Evolutionary conservation across 2,113 vertebrate species (phyloP).

Genomic region (Halcyon malimbica): DNA sequence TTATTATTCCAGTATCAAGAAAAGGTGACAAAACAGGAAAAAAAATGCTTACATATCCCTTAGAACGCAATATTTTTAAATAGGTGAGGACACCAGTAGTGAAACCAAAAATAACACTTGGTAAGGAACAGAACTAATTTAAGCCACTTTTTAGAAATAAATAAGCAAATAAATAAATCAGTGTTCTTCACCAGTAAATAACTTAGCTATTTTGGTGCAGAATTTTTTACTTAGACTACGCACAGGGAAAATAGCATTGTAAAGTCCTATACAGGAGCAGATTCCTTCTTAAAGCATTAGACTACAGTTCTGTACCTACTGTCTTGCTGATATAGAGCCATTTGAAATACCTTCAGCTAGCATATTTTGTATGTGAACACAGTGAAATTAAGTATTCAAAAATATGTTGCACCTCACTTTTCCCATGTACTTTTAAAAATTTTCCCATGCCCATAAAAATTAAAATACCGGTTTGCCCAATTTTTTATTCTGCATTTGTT

Average conservation of each 20-base stretch:
- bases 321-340: not conserved
- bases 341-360: conserved; percentile 2
- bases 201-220: not conserved
- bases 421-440: not conserved
- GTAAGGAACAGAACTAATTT: not conserved
- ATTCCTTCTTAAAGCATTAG: not conserved
- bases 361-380: not conserved
- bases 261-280: not conserved
- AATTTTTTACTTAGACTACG: not conserved
- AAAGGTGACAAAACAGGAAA: conserved; percentile 7
- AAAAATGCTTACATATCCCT: not conserved
- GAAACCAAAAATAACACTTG: conserved; percentile 16
- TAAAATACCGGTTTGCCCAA: not conserved
- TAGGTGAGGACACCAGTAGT: not conserved
- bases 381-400: conserved; percentile 28
- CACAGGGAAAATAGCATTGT: not conserved
- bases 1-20: conserved; percentile 27
- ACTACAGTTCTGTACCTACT: not conserved
- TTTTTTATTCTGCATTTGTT: conserved; percentile 26
- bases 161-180: not conserved
- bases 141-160: not conserved
- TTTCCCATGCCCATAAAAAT: conserved; percentile 31
- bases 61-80: not conserved
- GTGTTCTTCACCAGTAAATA: not conserved
- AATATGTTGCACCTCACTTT: not conserved